Percentiles rank a stretch among this genome's conserved stretches.
Conservation (phyloP, 1,140 invertebrate genomes). For the Platorchestia sp. region DNA sequence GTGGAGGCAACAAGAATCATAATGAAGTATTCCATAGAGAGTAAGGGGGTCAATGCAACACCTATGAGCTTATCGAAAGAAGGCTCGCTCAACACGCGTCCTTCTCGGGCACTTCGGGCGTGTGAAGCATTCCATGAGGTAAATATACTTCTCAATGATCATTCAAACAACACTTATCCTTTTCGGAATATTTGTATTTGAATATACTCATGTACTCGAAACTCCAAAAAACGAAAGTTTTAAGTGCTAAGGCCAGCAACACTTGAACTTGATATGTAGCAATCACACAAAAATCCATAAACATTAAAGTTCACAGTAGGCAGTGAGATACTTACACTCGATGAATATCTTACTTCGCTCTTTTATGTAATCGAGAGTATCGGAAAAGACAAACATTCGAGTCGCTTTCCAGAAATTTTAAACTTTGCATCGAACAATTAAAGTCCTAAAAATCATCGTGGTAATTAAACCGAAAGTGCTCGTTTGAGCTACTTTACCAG, state of each 20-base stretch:
- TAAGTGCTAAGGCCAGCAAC: too few species aligned
- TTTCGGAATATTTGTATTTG: too few species aligned
- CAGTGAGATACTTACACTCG: not conserved
- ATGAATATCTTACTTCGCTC: not conserved
- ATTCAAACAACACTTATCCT: not conserved
- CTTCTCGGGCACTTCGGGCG: not conserved
- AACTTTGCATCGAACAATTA: not conserved
- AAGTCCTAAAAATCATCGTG: not conserved
- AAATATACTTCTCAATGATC: not conserved
- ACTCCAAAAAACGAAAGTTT: too few species aligned
- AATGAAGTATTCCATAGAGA: not conserved
- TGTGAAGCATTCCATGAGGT: not conserved
- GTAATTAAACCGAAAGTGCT: not conserved
- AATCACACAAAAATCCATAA: too few species aligned
- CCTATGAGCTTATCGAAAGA: not conserved
- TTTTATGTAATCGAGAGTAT: not conserved
- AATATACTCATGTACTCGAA: too few species aligned
- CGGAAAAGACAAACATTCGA: not conserved
- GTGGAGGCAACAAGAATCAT: not conserved
- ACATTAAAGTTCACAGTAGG: too few species aligned
- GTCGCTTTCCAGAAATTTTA: not conserved
- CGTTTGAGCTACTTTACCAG: not conserved
- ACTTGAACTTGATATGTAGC: too few species aligned
- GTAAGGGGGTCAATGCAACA: not conserved
- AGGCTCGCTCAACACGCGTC: not conserved